Conservation (phyloP, 2,113 vertebrate species). For the Crocuta crocuta region DNA sequence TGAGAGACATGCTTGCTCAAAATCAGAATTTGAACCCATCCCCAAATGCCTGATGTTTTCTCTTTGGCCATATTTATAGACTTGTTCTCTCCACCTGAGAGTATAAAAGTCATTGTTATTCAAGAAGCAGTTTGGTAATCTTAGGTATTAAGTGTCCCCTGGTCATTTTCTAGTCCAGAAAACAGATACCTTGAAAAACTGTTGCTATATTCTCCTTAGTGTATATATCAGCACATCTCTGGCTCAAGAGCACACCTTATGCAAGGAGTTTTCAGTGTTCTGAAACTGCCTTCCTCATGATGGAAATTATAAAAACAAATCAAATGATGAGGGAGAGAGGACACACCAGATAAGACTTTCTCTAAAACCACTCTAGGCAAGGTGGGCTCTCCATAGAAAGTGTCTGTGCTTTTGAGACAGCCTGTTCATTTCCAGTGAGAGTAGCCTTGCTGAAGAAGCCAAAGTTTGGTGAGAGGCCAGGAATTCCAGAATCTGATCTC, state of each 20-base stretch:
- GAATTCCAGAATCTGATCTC: constrained; percentile 95
- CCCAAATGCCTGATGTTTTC: not conserved
- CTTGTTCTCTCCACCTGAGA: not conserved
- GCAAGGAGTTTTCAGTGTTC: not conserved
- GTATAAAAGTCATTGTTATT: not conserved
- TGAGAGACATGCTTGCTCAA: not conserved
- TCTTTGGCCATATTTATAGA: not conserved
- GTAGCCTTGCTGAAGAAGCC: constrained; percentile 95
- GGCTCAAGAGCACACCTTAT: not conserved
- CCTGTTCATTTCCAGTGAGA: not conserved
- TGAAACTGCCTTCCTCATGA: not conserved
- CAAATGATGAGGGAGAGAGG: constrained; percentile 94
- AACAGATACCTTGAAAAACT: not conserved
- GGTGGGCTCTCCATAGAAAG: constrained; percentile 86
- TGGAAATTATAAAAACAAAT: constrained; percentile 93
- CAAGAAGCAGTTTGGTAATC: not conserved
- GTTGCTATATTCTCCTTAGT: not conserved
- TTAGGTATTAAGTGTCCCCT: not conserved
- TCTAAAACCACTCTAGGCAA: constrained; percentile 92
- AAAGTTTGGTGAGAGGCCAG: constrained; percentile 98
- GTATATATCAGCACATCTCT: not conserved
- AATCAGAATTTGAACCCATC: not conserved
- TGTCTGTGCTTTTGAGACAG: not conserved
- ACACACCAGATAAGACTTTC: constrained; percentile 92
- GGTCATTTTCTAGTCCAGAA: not conserved